Conservation (phyloP, 2,888 invertebrate genomes). For the Chrysopilus asiliformis region DNA sequence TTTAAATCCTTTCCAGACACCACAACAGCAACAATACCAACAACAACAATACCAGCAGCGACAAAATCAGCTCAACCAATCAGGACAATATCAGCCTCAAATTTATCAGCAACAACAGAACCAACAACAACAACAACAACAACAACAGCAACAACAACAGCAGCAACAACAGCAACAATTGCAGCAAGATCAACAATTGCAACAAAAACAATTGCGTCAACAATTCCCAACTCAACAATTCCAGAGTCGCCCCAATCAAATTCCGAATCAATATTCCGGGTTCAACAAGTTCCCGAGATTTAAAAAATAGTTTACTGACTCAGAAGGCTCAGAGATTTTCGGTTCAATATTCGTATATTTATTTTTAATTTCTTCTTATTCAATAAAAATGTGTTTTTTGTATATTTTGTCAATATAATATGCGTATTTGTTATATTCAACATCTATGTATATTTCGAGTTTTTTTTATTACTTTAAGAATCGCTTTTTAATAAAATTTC, state of each 20-base stretch:
- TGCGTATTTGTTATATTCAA: too few species aligned
- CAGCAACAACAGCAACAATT: slow-evolving; percentile 22
- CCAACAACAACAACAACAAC: slow-evolving; percentile 15
- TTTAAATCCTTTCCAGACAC: slow-evolving; percentile 31
- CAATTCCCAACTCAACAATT: slow-evolving; percentile 29
- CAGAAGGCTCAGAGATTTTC: too few species aligned
- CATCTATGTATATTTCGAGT: too few species aligned
- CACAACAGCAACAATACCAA: slow-evolving; percentile 24
- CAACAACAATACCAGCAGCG: slow-evolving; percentile 20
- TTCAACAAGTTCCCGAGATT: slow-evolving; percentile 32
- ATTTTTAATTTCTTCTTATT: too few species aligned
- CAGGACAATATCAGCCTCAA: slow-evolving; percentile 17
- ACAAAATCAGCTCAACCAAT: slow-evolving; percentile 24
- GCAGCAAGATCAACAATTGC: slow-evolving; percentile 20
- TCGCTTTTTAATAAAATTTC: too few species aligned
- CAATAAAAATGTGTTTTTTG: too few species aligned
- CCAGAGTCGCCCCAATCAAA: slow-evolving; percentile 29
- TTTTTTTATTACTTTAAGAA: too few species aligned
- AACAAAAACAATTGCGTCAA: slow-evolving; percentile 24
- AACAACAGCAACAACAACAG: slow-evolving; percentile 21
- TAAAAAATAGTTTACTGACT: slow-evolving; percentile 4
- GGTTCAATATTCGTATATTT: too few species aligned
- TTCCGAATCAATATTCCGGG: slow-evolving; percentile 26
- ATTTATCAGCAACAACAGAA: slow-evolving; percentile 20
- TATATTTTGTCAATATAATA: too few species aligned